These are phyloP conservation scores for Aricia artaxerxes DNA, from an alignment of 2,888 invertebrate genomes.

Conservation along the genomic window DNA sequence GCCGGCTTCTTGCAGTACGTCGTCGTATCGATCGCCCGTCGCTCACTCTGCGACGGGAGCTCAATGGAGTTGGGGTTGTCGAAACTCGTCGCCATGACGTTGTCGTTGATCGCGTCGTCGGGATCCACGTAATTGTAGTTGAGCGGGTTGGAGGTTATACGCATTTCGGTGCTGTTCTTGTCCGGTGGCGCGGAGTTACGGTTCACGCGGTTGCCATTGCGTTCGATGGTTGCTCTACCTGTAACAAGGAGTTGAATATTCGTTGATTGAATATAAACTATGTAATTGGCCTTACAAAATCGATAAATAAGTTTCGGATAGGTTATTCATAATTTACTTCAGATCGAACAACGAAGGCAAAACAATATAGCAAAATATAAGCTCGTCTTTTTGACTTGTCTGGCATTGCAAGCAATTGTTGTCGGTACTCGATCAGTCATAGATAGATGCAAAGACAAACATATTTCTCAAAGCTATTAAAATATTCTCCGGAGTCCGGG, in stretches of 20 bases:
- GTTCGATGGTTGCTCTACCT: slow-evolving; percentile 82
- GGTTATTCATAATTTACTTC: too few species aligned
- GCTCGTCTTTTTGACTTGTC: too few species aligned
- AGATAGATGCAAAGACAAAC: too few species aligned
- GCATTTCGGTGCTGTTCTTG: slow-evolving; percentile 80
- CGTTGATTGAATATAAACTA: too few species aligned
- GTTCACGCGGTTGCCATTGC: slow-evolving; percentile 75
- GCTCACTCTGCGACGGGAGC: slow-evolving; percentile 78
- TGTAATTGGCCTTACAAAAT: too few species aligned
- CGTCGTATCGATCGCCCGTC: slow-evolving; percentile 81
- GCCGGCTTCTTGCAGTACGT: slow-evolving; percentile 85
- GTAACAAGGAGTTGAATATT: slow-evolving; percentile 38
- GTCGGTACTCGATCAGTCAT: too few species aligned
- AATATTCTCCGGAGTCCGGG: too few species aligned
- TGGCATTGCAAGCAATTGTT: too few species aligned
- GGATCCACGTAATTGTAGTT: slow-evolving; percentile 85
- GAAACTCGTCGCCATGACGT: slow-evolving; percentile 84
- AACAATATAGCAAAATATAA: too few species aligned
- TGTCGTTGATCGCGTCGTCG: slow-evolving; percentile 79
- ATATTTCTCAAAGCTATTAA: too few species aligned
- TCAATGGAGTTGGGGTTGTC: slow-evolving; percentile 88
- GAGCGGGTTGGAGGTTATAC: slow-evolving; percentile 90
- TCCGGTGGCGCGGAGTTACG: slow-evolving; percentile 61
- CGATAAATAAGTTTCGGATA: too few species aligned
- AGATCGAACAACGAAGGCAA: too few species aligned